These are phyloP conservation scores for Sphaerophoria rueppellii DNA, from an alignment of 2,888 invertebrate species.

Conservation along the genomic window DNA sequence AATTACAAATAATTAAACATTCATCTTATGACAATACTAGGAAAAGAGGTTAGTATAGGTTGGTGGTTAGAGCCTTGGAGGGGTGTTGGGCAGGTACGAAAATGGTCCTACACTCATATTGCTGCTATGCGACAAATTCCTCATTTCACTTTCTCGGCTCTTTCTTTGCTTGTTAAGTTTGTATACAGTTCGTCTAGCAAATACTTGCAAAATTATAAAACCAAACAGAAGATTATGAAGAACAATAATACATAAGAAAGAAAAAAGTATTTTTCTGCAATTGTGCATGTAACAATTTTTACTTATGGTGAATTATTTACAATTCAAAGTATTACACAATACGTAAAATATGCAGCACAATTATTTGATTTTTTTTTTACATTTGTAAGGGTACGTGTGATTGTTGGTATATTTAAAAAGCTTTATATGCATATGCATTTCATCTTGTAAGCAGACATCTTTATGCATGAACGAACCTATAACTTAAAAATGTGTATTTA, in stretches of 20 bases:
- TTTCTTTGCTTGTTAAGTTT: slow-evolving; percentile 25
- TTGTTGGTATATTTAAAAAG: slow-evolving; percentile 39
- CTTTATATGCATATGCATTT: slow-evolving; percentile 37
- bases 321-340: slow-evolving; percentile 72
- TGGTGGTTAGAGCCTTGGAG: slow-evolving; percentile 18
- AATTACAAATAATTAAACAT: slow-evolving; percentile 74
- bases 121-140: slow-evolving; percentile 70
- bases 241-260: slow-evolving; percentile 62
- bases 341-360: slow-evolving; percentile 68
- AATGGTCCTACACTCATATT: slow-evolving; percentile 54
- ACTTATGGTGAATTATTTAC: slow-evolving; percentile 73
- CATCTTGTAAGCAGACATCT: no score
- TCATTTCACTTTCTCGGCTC: slow-evolving; percentile 29
- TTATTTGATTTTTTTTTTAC: slow-evolving; percentile 50
- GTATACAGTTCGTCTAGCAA: slow-evolving; percentile 58
- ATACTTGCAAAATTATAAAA: slow-evolving; percentile 72
- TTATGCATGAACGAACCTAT: no score
- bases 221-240: slow-evolving; percentile 72
- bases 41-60: slow-evolving; percentile 16
- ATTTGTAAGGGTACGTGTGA: slow-evolving; percentile 1
- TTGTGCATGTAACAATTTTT: slow-evolving; percentile 73
- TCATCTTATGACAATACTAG: slow-evolving; percentile 68
- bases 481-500: no score
- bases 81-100: neutral
- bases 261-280: slow-evolving; percentile 73